phyloP scores from a whole-genome alignment of 2,797 vertebrate species.

The Helostoma temminkii region DNA sequence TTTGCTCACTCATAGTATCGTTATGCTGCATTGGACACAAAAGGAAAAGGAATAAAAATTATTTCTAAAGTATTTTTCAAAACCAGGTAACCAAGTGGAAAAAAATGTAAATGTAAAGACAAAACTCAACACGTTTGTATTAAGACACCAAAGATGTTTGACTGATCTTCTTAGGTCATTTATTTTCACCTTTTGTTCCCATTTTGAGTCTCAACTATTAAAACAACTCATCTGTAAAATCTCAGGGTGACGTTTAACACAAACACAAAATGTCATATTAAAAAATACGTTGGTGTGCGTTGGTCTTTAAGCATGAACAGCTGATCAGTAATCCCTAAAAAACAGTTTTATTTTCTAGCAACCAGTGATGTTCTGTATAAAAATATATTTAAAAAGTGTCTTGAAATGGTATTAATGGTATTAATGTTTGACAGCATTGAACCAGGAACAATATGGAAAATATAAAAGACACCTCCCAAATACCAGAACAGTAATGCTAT shows the following conservation, averaged over 20 bases:
- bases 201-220: slow-evolving; percentile 6
- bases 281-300: background rate
- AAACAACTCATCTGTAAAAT: background rate
- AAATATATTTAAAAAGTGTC: background rate
- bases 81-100: background rate
- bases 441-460: background rate
- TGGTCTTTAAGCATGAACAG: no score
- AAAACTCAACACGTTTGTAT: background rate
- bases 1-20: background rate
- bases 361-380: background rate
- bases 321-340: background rate
- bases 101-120: background rate
- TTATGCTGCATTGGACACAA: background rate
- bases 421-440: no score
- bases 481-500: background rate
- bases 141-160: background rate
- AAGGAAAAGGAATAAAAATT: no score
- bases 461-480: background rate
- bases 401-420: no score
- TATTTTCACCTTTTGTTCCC: background rate
- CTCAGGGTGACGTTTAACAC: background rate
- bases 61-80: background rate
- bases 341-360: background rate
- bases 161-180: background rate
- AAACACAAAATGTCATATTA: background rate